Evolutionary conservation across 2,888 invertebrate species (phyloP).

Genomic region (Acleris emargana): DNA sequence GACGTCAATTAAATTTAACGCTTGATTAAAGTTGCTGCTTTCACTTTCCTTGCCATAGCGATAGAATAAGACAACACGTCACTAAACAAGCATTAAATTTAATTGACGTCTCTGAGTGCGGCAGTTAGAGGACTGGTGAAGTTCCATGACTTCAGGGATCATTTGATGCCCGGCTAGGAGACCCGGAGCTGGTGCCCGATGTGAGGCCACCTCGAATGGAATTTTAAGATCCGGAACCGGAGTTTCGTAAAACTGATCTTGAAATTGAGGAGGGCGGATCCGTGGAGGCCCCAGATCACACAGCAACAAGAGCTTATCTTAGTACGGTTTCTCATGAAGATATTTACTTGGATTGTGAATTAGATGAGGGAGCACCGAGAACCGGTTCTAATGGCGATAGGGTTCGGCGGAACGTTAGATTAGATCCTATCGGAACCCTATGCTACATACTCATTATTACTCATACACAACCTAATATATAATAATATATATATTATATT

Average conservation of each 20-base stretch:
- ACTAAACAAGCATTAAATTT: no score
- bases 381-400: not conserved
- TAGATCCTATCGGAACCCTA: not conserved
- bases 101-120: no score
- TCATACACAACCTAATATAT: no score
- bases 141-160: not conserved
- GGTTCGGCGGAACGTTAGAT: not conserved
- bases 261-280: not conserved
- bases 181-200: not conserved
- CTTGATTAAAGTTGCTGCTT: no score
- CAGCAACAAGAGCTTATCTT: no score
- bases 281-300: not conserved
- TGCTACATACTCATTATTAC: no score
- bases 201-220: not conserved
- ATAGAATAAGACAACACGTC: no score
- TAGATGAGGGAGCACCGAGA: not conserved
- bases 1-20: no score
- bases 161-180: not conserved
- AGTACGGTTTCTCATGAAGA: conserved; percentile 2
- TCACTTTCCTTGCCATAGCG: no score
- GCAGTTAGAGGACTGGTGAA: no score
- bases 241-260: not conserved
- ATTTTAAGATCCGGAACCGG: no score
- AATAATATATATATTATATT: no score
- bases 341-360: conserved; percentile 1